These are phyloP conservation scores for Drosophila watanabei DNA, from an alignment of 1,140 invertebrate species.

Conservation along the genomic window DNA sequence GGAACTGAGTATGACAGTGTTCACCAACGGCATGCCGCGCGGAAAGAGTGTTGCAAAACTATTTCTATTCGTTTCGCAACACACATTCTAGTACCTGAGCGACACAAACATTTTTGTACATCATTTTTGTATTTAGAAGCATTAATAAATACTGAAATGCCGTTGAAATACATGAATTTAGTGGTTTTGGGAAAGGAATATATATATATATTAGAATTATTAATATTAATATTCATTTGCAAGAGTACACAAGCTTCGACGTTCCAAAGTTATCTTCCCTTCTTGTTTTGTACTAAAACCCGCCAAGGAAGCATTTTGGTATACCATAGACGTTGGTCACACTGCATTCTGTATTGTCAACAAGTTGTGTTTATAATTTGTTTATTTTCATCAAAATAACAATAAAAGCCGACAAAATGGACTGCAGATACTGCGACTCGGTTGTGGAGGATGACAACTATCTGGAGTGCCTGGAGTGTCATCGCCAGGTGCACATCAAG, in stretches of 20 bases:
- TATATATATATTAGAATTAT: too few relatives aligned
- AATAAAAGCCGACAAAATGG: neutral
- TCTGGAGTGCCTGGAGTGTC: constrained; percentile 87
- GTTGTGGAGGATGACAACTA: constrained; percentile 69
- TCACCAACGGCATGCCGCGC: constrained; percentile 88
- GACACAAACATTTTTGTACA: constrained; percentile 1
- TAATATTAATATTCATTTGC: too few relatives aligned
- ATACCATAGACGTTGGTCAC: neutral
- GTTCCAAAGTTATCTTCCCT: too few relatives aligned
- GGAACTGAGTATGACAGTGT: constrained; percentile 94
- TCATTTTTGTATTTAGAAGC: neutral
- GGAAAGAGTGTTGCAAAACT: constrained; percentile 94
- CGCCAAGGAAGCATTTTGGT: neutral
- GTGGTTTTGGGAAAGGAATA: neutral
- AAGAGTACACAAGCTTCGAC: too few relatives aligned
- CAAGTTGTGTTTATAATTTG: neutral
- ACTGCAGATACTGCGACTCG: constrained; percentile 47
- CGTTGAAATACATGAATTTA: neutral
- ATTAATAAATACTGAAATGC: constrained; percentile 1
- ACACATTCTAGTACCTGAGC: constrained; percentile 87
- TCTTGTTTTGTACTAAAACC: neutral
- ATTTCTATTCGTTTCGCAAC: constrained; percentile 94
- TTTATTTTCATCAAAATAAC: neutral
- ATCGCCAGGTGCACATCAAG: constrained; percentile 87
- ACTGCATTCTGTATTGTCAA: neutral